Evolutionary conservation across 2,797 vertebrate species (phyloP).

Genomic region (Micrastur ruficollis): DNA sequence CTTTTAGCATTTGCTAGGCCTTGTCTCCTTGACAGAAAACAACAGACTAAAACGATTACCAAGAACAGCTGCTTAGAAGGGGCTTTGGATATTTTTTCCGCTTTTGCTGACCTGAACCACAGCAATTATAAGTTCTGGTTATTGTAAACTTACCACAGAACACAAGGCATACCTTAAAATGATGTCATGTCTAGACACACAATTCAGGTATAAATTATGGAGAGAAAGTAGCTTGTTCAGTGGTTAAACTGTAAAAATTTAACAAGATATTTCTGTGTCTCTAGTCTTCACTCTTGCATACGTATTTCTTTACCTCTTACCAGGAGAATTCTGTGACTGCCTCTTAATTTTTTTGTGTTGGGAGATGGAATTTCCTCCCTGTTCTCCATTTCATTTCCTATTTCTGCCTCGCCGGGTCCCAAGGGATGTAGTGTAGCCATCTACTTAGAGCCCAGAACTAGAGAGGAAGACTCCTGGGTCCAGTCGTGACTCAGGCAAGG

Average conservation of each 20-base stretch:
- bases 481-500: slow-evolving; percentile 10
- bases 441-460: neutral
- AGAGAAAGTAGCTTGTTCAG: slow-evolving; percentile 73
- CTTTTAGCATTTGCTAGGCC: slow-evolving; percentile 43
- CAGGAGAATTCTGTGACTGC: slow-evolving; percentile 52
- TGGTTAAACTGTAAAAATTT: slow-evolving; percentile 76
- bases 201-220: slow-evolving; percentile 79
- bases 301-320: slow-evolving; percentile 44
- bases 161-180: slow-evolving; percentile 74
- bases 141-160: slow-evolving; percentile 74
- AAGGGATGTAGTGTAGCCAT: neutral
- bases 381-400: slow-evolving; percentile 61
- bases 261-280: slow-evolving; percentile 72
- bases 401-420: neutral
- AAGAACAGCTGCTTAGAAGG: slow-evolving; percentile 59
- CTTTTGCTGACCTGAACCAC: slow-evolving; percentile 63
- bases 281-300: slow-evolving; percentile 40
- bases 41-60: slow-evolving; percentile 45
- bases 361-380: slow-evolving; percentile 49
- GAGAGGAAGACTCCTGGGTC: slow-evolving; percentile 25
- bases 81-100: slow-evolving; percentile 45
- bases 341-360: slow-evolving; percentile 54
- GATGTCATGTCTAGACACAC: slow-evolving; percentile 81
- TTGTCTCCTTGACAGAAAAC: slow-evolving; percentile 68
- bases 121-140: slow-evolving; percentile 72